Base-by-base conservation (phyloP, 2,888 invertebrate species). In the Tenodera sinensis region DNA sequence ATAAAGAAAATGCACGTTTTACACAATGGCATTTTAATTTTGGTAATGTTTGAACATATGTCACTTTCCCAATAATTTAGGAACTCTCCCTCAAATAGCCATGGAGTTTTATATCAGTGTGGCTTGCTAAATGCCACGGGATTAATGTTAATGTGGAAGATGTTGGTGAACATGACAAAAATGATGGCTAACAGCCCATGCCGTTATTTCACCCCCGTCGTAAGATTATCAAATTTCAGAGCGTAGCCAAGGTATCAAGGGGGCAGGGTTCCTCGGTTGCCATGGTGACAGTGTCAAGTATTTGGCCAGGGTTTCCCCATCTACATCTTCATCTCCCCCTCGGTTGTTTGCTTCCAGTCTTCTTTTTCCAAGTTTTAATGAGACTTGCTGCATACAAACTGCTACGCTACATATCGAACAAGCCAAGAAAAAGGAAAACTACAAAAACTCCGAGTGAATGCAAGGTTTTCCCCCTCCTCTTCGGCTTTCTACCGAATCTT, bases 301-400 rank as follows among this genome's bases (percentile, higher is more conserved):
- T 71, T 71, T 71, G 54, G 54, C 54, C 54, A 71, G 54, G 54
- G 54, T 71, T 71, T 71, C 54, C 54, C 54, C 54, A 71, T 71
- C 54, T 71, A 71, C 54, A 71, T 71, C 54, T 71, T 71, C 54
- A 71, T 71, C 54, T 71, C 54, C 54, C 54, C 54, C 54, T 71
- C 54, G 54, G 54, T 71, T 71, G 54, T 71, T 71, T 71, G 20
- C 54, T 71, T 6, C 54, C 54, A 71, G 54, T 71, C 54, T 71
- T 71, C 81, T 86, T 30, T 87, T 87, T 34, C 87, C 42, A 87
- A 87, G 87, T 87, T 87, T 87, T 87, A 87, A 87, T 87, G 34
- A 83, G 83, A 87, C 30, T 83, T 71, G 25, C 54, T 71, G 54
- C 54, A 71, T 71, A 71, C 54, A 71, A 71, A 71, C 54, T 71